Evolutionary conservation across 2,113 vertebrate species (phyloP).

Genomic region (Salvelinus namaycush): DNA sequence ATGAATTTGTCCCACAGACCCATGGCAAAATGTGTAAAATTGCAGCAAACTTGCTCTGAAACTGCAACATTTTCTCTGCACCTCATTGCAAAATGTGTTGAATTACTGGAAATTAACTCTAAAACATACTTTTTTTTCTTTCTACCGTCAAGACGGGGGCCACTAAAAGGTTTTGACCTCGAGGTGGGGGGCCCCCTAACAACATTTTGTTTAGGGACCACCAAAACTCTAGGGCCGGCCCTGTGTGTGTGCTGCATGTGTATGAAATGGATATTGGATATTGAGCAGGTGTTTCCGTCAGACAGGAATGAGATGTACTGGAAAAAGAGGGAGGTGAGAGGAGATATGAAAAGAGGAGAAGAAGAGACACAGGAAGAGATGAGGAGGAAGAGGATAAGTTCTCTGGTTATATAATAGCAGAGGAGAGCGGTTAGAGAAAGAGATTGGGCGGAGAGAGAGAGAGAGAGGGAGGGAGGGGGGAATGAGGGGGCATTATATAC

Average conservation of each 20-base stretch:
- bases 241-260: neutral
- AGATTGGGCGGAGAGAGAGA: neutral
- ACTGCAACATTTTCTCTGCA: no score
- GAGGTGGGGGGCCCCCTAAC: no score
- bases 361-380: neutral
- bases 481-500: neutral
- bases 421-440: neutral
- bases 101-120: no score
- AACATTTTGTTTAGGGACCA: no score
- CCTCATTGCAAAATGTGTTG: no score
- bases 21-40: no score
- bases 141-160: no score
- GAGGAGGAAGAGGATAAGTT: conserved; percentile 22
- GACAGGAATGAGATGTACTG: conserved; percentile 32
- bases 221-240: no score
- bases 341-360: conserved; percentile 6
- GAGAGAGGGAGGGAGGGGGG: neutral
- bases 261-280: conserved; percentile 19
- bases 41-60: no score
- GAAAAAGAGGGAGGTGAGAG: neutral
- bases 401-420: conserved; percentile 27
- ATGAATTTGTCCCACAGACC: no score
- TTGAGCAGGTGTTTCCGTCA: conserved; percentile 30
- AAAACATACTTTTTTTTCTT: no score
- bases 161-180: no score